Conservation (phyloP, 2,888 invertebrate genomes). For the Ecdyonurus torrentis region DNA sequence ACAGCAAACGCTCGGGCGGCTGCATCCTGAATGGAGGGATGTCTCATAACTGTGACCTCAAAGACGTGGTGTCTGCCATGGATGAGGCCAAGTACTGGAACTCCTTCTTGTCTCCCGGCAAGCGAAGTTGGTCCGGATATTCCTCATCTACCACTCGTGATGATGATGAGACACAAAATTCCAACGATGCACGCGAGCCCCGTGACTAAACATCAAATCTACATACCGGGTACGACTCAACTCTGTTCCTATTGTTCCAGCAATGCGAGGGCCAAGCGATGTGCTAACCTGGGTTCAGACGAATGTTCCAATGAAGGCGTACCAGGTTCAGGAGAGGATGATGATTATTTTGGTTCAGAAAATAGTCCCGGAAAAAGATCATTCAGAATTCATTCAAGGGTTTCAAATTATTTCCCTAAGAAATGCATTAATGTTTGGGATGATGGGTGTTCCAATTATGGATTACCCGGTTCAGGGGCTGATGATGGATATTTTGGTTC, state of each 20-base stretch:
- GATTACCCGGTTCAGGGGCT: constrained; percentile 9
- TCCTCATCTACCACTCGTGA: neutral
- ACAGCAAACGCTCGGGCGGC: neutral
- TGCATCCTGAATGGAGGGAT: constrained; percentile 24
- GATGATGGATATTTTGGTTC: constrained; percentile 10
- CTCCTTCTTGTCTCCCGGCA: constrained; percentile 21
- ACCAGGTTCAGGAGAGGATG: constrained; percentile 11
- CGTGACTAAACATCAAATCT: neutral
- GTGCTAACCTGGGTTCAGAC: constrained; percentile 9
- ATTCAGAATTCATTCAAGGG: neutral
- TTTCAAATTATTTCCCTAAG: neutral
- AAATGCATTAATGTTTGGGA: constrained; percentile 9
- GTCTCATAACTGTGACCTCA: constrained; percentile 25
- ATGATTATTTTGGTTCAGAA: constrained; percentile 8
- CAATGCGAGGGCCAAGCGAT: constrained; percentile 5
- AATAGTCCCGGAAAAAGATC: constrained; percentile 1
- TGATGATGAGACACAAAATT: neutral
- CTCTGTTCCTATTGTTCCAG: too few species aligned
- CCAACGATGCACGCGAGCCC: neutral
- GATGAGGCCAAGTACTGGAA: constrained; percentile 22
- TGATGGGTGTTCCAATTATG: constrained; percentile 11
- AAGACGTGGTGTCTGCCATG: constrained; percentile 21
- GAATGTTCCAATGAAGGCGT: constrained; percentile 11
- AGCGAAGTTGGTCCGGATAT: constrained; percentile 15
- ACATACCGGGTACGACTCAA: too few species aligned